Evolutionary conservation across 2,888 invertebrate genomes (phyloP).

Genomic region (Drosophila mimetica): DNA sequence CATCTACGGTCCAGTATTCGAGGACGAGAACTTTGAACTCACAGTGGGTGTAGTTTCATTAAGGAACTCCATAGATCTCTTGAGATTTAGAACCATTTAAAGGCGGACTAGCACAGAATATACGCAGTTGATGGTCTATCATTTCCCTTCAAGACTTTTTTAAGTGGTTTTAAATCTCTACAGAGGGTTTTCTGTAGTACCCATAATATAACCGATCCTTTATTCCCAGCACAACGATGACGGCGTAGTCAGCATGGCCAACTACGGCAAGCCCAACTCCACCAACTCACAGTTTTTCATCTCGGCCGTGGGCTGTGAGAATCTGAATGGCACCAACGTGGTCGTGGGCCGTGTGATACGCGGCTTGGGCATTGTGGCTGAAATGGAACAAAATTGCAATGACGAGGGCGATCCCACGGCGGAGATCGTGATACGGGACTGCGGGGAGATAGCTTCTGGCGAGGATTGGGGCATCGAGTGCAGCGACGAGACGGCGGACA

Average conservation of each 20-base stretch:
- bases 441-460: conserved; percentile 88
- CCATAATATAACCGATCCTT: neutral
- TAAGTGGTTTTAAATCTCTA: too few species aligned
- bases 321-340: conserved; percentile 92
- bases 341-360: conserved; percentile 92
- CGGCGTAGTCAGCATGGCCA: conserved; percentile 92
- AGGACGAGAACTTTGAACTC: conserved; percentile 94
- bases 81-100: neutral
- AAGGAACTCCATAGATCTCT: too few species aligned
- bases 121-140: too few species aligned
- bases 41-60: conserved; percentile 84
- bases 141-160: too few species aligned
- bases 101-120: too few species aligned
- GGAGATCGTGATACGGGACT: conserved; percentile 89
- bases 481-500: conserved; percentile 89
- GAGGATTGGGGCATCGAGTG: conserved; percentile 89
- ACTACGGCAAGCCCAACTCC: conserved; percentile 90
- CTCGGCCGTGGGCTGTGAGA: conserved; percentile 90
- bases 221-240: conserved; percentile 85
- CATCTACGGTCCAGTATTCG: conserved; percentile 95
- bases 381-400: conserved; percentile 88
- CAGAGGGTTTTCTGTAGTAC: neutral
- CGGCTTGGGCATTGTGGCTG: conserved; percentile 89
- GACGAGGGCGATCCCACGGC: conserved; percentile 87
- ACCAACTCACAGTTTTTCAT: conserved; percentile 98